Conservation (phyloP, 2,888 invertebrate genomes). For the Drosophila nr. fundita region DNA sequence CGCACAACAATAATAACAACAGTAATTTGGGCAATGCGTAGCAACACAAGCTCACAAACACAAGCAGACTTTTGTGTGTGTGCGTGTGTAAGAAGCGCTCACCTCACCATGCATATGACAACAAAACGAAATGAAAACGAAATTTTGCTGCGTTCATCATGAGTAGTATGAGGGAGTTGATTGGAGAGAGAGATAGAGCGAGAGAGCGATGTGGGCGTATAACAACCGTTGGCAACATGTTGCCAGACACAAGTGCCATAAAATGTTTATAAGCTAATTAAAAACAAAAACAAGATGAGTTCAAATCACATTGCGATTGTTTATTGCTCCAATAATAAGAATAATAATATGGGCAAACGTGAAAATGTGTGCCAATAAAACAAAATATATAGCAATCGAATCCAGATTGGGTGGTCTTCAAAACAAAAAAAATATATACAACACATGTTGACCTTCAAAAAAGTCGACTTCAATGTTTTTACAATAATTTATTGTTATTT, state of each 20-base stretch:
- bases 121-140: constrained; percentile 70
- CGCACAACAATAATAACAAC: constrained; percentile 28
- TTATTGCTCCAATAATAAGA: constrained; percentile 21
- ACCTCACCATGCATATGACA: constrained; percentile 52
- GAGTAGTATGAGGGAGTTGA: constrained; percentile 31
- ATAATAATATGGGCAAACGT: constrained; percentile 17
- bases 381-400: constrained; percentile 35
- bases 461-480: constrained; percentile 23
- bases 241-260: constrained; percentile 51
- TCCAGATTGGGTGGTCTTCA: constrained; percentile 1
- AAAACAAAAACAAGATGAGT: constrained; percentile 37
- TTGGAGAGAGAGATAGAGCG: not conserved
- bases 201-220: constrained; percentile 52
- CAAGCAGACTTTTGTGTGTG: not conserved
- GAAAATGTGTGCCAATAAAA: constrained; percentile 61
- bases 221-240: constrained; percentile 54
- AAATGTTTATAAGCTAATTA: constrained; percentile 64
- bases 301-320: constrained; percentile 49
- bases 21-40: constrained; percentile 17
- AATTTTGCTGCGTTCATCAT: constrained; percentile 69
- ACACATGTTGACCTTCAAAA: constrained; percentile 67
- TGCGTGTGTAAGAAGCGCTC: constrained; percentile 10
- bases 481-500: constrained; percentile 3
- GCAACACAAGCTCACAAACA: constrained; percentile 9
- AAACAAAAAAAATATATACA: constrained; percentile 6